These are phyloP conservation scores for Tinea trinotella DNA, from an alignment of 2,888 invertebrate species.

Conservation along the genomic window DNA sequence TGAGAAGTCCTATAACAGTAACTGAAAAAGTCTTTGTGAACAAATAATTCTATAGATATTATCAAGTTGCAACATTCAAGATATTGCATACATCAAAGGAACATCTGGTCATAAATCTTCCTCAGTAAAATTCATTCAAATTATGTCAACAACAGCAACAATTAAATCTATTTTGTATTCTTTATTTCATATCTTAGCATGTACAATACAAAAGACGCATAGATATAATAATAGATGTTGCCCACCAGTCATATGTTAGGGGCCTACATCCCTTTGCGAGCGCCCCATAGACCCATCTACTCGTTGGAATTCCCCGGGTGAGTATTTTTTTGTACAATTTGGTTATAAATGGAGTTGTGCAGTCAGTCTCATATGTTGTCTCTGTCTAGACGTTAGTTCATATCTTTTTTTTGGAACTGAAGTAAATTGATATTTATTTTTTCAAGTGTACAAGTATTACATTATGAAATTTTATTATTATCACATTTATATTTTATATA, in stretches of 20 bases:
- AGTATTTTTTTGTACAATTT: constrained; percentile 35
- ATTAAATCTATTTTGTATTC: constrained; percentile 47
- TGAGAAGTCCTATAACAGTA: no score
- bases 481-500: no score
- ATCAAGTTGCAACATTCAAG: neutral
- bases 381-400: no score
- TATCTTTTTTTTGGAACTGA: no score
- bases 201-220: constrained; percentile 41
- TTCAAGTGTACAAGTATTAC: no score
- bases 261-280: constrained; percentile 6
- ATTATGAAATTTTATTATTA: no score
- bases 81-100: neutral
- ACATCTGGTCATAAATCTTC: neutral
- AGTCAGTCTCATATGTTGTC: neutral
- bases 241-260: constrained; percentile 27
- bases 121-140: constrained; percentile 33
- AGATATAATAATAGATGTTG: constrained; percentile 45
- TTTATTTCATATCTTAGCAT: constrained; percentile 33
- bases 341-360: constrained; percentile 2
- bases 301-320: constrained; percentile 55
- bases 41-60: no score
- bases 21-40: no score
- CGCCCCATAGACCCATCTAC: constrained; percentile 20
- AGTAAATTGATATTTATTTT: no score
- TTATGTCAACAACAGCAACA: constrained; percentile 48